These are phyloP conservation scores for Phalacrocorax brasilianus DNA, from an alignment of 2,113 vertebrate species.

Conservation along the genomic window DNA sequence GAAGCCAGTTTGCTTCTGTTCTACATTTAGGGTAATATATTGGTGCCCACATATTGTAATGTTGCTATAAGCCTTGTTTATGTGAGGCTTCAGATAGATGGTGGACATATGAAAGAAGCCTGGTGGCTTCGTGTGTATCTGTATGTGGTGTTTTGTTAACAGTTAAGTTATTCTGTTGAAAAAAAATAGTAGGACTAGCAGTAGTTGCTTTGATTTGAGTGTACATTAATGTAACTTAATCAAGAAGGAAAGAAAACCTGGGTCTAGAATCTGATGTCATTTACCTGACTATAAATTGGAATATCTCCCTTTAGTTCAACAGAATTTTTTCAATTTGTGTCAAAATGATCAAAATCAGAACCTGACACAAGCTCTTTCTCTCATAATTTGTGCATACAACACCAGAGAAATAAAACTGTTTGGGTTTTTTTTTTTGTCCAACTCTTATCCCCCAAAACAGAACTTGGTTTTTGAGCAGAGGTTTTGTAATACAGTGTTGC, in stretches of 20 bases:
- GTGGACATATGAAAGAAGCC: background rate
- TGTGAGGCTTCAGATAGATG: background rate
- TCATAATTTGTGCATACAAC: background rate
- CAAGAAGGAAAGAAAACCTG: constrained; percentile 59
- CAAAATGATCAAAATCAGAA: constrained; percentile 26
- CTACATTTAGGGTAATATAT: background rate
- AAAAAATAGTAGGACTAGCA: background rate
- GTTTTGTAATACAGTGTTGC: background rate
- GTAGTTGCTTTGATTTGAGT: constrained; percentile 24
- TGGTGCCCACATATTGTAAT: background rate
- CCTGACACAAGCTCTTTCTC: background rate
- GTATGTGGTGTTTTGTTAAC: background rate
- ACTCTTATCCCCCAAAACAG: background rate
- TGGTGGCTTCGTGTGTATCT: background rate
- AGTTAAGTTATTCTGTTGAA: background rate
- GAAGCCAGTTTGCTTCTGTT: background rate
- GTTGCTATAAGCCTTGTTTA: background rate
- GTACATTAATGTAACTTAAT: constrained; percentile 53
- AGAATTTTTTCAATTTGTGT: constrained; percentile 49
- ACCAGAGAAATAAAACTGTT: background rate
- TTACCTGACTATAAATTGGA: constrained; percentile 26
- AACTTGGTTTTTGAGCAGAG: background rate
- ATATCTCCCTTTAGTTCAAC: constrained; percentile 41
- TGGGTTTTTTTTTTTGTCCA: background rate
- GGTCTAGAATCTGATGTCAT: constrained; percentile 34